Conservation (phyloP, 2,113 vertebrate species). For the Reinhardtius hippoglossoides region DNA sequence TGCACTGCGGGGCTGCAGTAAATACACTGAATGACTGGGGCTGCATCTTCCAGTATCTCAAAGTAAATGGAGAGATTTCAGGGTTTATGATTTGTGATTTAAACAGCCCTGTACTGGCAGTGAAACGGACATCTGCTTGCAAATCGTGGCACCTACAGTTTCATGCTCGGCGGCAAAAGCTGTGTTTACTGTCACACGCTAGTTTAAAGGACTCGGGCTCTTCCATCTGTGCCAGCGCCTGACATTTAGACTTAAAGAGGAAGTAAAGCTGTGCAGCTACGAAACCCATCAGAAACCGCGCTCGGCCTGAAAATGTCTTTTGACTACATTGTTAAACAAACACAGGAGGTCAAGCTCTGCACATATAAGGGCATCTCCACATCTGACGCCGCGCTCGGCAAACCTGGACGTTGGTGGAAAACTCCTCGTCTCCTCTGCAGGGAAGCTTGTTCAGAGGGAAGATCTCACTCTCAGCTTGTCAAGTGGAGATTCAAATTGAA, state of each 20-base stretch:
- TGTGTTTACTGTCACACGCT: slow-evolving; percentile 53
- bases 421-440: slow-evolving; percentile 15
- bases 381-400: slow-evolving; percentile 22
- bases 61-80: slow-evolving; percentile 2
- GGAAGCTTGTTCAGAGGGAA: slow-evolving; percentile 42
- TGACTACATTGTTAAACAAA: slow-evolving; percentile 47
- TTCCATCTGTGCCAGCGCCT: slow-evolving; percentile 43
- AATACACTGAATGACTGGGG: slow-evolving; percentile 20
- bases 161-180: slow-evolving; percentile 30
- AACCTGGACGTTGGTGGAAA: background rate
- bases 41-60: background rate
- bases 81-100: slow-evolving; percentile 35
- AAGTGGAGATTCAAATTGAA: slow-evolving; percentile 70
- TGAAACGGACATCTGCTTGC: slow-evolving; percentile 47
- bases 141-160: slow-evolving; percentile 22
- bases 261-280: slow-evolving; percentile 45
- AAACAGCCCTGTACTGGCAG: slow-evolving; percentile 15
- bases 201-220: slow-evolving; percentile 41
- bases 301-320: slow-evolving; percentile 52
- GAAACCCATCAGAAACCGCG: slow-evolving; percentile 44
- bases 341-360: slow-evolving; percentile 39
- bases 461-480: slow-evolving; percentile 61
- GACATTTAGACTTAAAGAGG: slow-evolving; percentile 69
- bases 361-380: slow-evolving; percentile 30
- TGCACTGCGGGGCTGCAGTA: slow-evolving; percentile 2